A percentile compares a stretch with the other conserved stretches of the same genome.
phyloP scores from a whole-genome alignment of 2,797 vertebrate species.

The Catharus ustulatus region DNA sequence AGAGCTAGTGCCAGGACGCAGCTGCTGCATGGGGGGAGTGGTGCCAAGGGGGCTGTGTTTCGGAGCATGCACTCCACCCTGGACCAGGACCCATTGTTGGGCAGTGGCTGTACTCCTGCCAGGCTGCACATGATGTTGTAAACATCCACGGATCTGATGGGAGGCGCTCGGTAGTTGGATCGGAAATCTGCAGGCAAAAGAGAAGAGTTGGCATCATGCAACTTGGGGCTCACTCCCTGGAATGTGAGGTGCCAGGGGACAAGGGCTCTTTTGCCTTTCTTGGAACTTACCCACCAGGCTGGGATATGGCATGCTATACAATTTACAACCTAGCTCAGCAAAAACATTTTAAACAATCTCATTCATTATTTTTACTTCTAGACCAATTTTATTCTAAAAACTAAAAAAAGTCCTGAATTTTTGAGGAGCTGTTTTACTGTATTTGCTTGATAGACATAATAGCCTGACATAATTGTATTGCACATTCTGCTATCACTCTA shows the following conservation, averaged over 20 bases:
- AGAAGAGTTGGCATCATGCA: not conserved
- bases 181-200: conserved; percentile 85
- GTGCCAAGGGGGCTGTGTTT: conserved; percentile 17
- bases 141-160: conserved; percentile 88
- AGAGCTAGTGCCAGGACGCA: conserved; percentile 50
- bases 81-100: conserved; percentile 97
- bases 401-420: not conserved
- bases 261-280: not conserved
- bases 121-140: conserved; percentile 92
- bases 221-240: not conserved
- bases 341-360: not conserved
- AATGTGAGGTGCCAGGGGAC: accelerated
- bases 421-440: not conserved
- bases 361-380: not conserved
- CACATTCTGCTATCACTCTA: not conserved
- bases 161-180: conserved; percentile 80
- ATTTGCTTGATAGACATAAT: not conserved
- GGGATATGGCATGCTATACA: not conserved
- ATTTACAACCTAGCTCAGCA: not conserved
- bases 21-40: not conserved
- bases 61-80: conserved; percentile 85
- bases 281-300: not conserved
- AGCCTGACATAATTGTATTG: not conserved
- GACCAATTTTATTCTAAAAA: not conserved
- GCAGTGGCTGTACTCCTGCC: conserved; percentile 82